A percentile compares a stretch with the other conserved stretches of the same genome.
Conservation (phyloP, 2,888 invertebrate genomes). For the Spicauda simplicius region DNA sequence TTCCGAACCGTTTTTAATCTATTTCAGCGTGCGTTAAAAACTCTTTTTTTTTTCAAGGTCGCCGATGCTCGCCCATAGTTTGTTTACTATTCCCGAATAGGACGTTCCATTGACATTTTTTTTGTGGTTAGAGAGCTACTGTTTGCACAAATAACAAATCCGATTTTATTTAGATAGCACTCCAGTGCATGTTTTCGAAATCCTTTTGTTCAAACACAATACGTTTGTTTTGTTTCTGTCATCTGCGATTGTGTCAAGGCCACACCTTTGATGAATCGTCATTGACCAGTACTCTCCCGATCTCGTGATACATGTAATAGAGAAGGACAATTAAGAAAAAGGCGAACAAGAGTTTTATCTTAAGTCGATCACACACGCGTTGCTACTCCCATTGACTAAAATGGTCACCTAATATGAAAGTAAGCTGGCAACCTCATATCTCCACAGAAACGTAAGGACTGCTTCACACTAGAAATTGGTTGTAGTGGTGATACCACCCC, state of each 20-base stretch:
- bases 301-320: too few species aligned
- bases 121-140: conserved; percentile 34
- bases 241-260: conserved; percentile 1
- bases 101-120: conserved; percentile 37
- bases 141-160: conserved; percentile 32
- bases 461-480: too few species aligned
- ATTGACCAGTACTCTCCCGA: neutral
- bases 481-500: too few species aligned
- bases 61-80: conserved; percentile 37
- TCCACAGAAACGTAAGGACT: too few species aligned
- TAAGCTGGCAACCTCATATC: too few species aligned
- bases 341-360: too few species aligned
- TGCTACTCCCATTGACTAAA: too few species aligned
- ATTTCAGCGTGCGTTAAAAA: conserved; percentile 46
- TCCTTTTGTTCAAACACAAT: conserved; percentile 27
- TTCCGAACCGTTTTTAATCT: conserved; percentile 49
- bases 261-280: neutral
- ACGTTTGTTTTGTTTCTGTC: conserved; percentile 12
- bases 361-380: too few species aligned
- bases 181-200: conserved; percentile 24
- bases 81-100: conserved; percentile 36
- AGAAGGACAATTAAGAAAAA: too few species aligned
- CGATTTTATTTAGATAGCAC: conserved; percentile 31
- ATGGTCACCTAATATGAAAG: too few species aligned
- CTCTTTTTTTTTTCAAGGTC: conserved; percentile 42